Conservation (phyloP, 2,888 invertebrate species). For the Drosophila affinis region DNA sequence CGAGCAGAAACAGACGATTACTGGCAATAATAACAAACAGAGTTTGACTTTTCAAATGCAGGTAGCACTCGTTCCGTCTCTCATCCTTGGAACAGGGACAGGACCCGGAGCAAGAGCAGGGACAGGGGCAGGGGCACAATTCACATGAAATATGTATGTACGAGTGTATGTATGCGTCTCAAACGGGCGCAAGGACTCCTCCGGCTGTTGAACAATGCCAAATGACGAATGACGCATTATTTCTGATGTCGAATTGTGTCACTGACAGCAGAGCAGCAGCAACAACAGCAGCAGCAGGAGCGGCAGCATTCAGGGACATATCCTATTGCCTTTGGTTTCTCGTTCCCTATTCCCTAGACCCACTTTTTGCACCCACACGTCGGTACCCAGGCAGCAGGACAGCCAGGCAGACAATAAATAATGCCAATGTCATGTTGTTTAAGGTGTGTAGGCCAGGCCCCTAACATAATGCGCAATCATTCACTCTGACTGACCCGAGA, state of each 20-base stretch:
- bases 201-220: slow-evolving; percentile 60
- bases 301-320: slow-evolving; percentile 36
- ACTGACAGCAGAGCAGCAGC: slow-evolving; percentile 52
- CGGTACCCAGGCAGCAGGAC: slow-evolving; percentile 2
- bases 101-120: neutral
- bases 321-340: slow-evolving; percentile 15
- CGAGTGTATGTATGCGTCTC: neutral
- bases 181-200: slow-evolving; percentile 25
- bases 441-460: slow-evolving; percentile 46
- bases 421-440: slow-evolving; percentile 66
- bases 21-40: slow-evolving; percentile 65
- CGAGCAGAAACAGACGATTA: slow-evolving; percentile 20
- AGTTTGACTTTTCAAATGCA: slow-evolving; percentile 60
- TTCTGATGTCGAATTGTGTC: slow-evolving; percentile 61
- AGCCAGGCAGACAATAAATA: slow-evolving; percentile 62
- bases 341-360: slow-evolving; percentile 11
- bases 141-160: slow-evolving; percentile 53
- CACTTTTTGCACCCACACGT: slow-evolving; percentile 52
- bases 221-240: slow-evolving; percentile 74
- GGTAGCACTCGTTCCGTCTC: slow-evolving; percentile 1
- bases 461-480: slow-evolving; percentile 62
- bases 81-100: slow-evolving; percentile 14
- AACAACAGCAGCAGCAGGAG: slow-evolving; percentile 27
- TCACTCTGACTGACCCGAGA: slow-evolving; percentile 29
- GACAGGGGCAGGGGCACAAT: slow-evolving; percentile 34